phyloP scores from a whole-genome alignment of 2,888 invertebrate species.

The Conchocele bisecta region DNA sequence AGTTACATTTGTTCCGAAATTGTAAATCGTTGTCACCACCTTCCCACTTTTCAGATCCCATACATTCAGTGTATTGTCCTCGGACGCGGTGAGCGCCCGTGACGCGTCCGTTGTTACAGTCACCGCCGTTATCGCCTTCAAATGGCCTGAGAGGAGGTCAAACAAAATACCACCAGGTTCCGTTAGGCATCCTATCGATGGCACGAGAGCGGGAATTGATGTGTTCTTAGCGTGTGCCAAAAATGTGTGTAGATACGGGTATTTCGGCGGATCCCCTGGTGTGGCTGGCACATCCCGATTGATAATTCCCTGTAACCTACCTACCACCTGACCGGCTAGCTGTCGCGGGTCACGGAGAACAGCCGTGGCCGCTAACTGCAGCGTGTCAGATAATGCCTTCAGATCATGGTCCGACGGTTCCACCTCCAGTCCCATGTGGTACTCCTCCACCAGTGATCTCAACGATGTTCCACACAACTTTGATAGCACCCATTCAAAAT shows the following conservation, averaged over 20 bases:
- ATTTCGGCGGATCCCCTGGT: conserved; percentile 77
- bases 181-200: conserved; percentile 77
- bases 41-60: conserved; percentile 79
- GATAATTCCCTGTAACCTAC: conserved; percentile 81
- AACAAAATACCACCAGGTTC: conserved; percentile 79
- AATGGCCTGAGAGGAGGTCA: conserved; percentile 79
- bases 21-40: conserved; percentile 73
- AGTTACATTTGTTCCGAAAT: conserved; percentile 74
- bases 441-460: conserved; percentile 90
- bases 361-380: conserved; percentile 89
- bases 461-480: conserved; percentile 91
- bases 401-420: conserved; percentile 78
- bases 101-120: conserved; percentile 76
- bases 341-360: conserved; percentile 92
- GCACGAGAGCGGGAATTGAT: conserved; percentile 75
- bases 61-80: conserved; percentile 79
- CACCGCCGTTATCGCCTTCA: conserved; percentile 78
- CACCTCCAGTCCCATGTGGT: conserved; percentile 84
- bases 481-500: conserved; percentile 90
- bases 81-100: conserved; percentile 75
- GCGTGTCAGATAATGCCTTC: conserved; percentile 87
- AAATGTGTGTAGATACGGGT: conserved; percentile 74
- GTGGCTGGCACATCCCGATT: conserved; percentile 74
- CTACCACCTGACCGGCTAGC: conserved; percentile 89
- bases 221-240: conserved; percentile 70